phyloP scores from a whole-genome alignment of 2,888 invertebrate species.

The Shargacucullia verbasci region DNA sequence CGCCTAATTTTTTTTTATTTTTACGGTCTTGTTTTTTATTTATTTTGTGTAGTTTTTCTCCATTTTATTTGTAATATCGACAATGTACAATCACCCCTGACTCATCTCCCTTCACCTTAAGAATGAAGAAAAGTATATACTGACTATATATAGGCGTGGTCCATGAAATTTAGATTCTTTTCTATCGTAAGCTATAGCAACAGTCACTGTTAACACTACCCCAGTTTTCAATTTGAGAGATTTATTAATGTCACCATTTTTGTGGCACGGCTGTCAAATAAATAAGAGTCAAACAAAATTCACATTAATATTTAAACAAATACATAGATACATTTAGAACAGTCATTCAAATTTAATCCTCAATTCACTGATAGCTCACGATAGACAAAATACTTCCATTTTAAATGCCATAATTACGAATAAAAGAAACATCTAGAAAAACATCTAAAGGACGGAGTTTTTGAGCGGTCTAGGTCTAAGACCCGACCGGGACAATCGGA shows the following conservation, averaged over 20 bases:
- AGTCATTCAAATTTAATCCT: slow-evolving; percentile 1
- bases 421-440: slow-evolving; percentile 39
- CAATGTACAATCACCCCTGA: slow-evolving; percentile 38
- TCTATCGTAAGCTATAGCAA: slow-evolving; percentile 32
- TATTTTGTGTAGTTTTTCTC: slow-evolving; percentile 1
- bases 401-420: slow-evolving; percentile 42
- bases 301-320: background rate
- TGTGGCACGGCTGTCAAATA: no score
- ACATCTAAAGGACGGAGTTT: slow-evolving; percentile 38
- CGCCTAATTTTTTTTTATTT: background rate
- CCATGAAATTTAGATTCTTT: slow-evolving; percentile 30
- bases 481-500: slow-evolving; percentile 10
- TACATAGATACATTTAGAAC: slow-evolving; percentile 6
- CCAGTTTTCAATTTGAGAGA: slow-evolving; percentile 4
- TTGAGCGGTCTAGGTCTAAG: no score
- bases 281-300: no score
- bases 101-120: slow-evolving; percentile 49
- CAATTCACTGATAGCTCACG: slow-evolving; percentile 37
- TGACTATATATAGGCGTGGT: slow-evolving; percentile 45
- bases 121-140: slow-evolving; percentile 39
- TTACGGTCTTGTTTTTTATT: background rate
- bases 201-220: slow-evolving; percentile 32
- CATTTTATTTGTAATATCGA: slow-evolving; percentile 16
- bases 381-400: slow-evolving; percentile 36
- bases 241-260: no score